These are phyloP conservation scores for Acomys russatus DNA, from an alignment of 2,797 vertebrate species.

Conservation along the genomic window DNA sequence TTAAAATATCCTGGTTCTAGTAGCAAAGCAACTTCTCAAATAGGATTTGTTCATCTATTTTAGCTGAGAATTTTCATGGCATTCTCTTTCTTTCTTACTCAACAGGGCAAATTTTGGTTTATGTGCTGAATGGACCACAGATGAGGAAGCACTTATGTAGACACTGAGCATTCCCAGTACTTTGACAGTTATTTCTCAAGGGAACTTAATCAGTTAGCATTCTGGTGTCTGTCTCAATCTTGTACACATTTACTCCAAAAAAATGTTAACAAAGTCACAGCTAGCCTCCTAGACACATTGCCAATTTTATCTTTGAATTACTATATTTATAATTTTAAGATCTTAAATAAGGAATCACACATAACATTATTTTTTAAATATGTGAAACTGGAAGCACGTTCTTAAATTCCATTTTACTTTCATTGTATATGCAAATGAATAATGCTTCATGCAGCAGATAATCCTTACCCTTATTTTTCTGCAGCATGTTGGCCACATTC, in stretches of 20 bases:
- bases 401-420: constrained; percentile 49
- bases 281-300: not conserved
- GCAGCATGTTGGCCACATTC: constrained; percentile 26
- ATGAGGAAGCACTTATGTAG: not conserved
- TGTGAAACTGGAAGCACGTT: constrained; percentile 22
- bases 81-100: constrained; percentile 44
- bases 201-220: not conserved
- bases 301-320: constrained; percentile 37
- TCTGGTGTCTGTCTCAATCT: not conserved
- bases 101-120: constrained; percentile 9
- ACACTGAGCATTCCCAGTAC: not conserved
- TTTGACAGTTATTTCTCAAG: not conserved
- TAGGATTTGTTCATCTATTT: constrained; percentile 35
- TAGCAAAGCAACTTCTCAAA: constrained; percentile 22
- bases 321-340: constrained; percentile 34
- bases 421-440: not conserved
- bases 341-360: constrained; percentile 28
- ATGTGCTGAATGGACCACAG: not conserved
- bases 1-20: constrained; percentile 14
- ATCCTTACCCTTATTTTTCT: not conserved
- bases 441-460: constrained; percentile 23
- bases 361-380: constrained; percentile 19
- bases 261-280: not conserved
- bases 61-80: not conserved
- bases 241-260: constrained; percentile 18